These are phyloP conservation scores for Mycalesis mineus DNA, from an alignment of 2,888 invertebrate genomes.

Conservation along the genomic window DNA sequence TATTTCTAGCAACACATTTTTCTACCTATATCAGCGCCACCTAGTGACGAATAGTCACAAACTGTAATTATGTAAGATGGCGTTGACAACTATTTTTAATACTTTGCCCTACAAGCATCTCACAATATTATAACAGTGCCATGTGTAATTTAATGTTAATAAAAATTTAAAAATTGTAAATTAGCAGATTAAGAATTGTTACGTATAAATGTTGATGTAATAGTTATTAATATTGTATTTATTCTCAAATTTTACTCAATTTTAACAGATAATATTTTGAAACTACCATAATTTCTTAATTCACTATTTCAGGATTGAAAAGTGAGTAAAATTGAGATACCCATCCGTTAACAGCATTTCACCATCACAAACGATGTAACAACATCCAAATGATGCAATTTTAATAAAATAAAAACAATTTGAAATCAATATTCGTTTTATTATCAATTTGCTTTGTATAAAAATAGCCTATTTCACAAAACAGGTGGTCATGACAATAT, in stretches of 20 bases:
- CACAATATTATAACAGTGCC: conserved; percentile 41
- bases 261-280: not conserved
- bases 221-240: conserved; percentile 22
- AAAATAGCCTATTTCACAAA: conserved; percentile 2
- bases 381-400: conserved; percentile 54
- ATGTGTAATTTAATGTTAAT: conserved; percentile 34
- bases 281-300: not conserved
- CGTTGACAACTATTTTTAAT: not conserved
- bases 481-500: not conserved
- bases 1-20: conserved; percentile 30
- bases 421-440: conserved; percentile 57
- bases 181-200: conserved; percentile 7
- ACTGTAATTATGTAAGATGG: not conserved
- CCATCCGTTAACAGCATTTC: not conserved
- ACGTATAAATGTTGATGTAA: conserved; percentile 14
- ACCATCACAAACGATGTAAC: conserved; percentile 23
- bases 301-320: not conserved
- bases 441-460: conserved; percentile 33
- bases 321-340: conserved; percentile 1
- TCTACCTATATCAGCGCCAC: not conserved
- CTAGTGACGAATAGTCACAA: not conserved
- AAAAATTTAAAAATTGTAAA: conserved; percentile 9
- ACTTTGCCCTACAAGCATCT: conserved; percentile 1
- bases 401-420: conserved; percentile 52
- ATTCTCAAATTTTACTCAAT: conserved; percentile 22